phyloP scores from a whole-genome alignment of 2,888 invertebrate genomes.

The Sthenelais limicola region DNA sequence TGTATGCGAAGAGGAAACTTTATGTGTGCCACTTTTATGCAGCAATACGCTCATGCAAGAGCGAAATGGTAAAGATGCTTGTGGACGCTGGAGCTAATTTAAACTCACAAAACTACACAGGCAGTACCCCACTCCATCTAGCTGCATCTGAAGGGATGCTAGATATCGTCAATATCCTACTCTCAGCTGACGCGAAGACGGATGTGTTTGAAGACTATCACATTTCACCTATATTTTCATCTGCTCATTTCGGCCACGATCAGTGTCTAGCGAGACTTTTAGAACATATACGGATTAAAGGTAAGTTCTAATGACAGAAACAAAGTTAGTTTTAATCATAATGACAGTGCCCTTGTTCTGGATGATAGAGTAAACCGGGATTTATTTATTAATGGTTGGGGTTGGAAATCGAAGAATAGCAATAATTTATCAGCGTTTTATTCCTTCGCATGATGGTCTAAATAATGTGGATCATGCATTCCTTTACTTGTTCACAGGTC shows the following conservation, averaged over 20 bases:
- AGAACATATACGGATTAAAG: slow-evolving; percentile 36
- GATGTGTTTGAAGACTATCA: slow-evolving; percentile 58
- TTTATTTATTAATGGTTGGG: too few species aligned
- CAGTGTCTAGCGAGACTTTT: slow-evolving; percentile 63
- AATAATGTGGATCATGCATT: not conserved
- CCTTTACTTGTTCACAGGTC: slow-evolving; percentile 40
- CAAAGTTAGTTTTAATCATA: not conserved
- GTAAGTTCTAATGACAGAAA: slow-evolving; percentile 19
- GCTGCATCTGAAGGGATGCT: slow-evolving; percentile 57
- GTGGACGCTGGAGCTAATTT: slow-evolving; percentile 60
- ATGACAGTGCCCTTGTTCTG: too few species aligned
- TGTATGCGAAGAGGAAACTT: not conserved
- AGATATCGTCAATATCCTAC: slow-evolving; percentile 53
- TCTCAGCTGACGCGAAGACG: slow-evolving; percentile 59
- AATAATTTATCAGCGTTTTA: too few species aligned
- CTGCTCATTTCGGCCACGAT: slow-evolving; percentile 66
- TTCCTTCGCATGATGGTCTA: too few species aligned
- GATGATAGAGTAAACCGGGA: too few species aligned
- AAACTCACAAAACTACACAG: slow-evolving; percentile 59
- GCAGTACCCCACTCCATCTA: slow-evolving; percentile 62
- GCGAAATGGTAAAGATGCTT: slow-evolving; percentile 59
- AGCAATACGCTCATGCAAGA: slow-evolving; percentile 56
- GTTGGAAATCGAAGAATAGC: too few species aligned
- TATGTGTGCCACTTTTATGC: slow-evolving; percentile 33
- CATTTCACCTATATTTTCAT: slow-evolving; percentile 69